phyloP scores from a whole-genome alignment of 1,140 invertebrate genomes.

The Drosophila persimilis region DNA sequence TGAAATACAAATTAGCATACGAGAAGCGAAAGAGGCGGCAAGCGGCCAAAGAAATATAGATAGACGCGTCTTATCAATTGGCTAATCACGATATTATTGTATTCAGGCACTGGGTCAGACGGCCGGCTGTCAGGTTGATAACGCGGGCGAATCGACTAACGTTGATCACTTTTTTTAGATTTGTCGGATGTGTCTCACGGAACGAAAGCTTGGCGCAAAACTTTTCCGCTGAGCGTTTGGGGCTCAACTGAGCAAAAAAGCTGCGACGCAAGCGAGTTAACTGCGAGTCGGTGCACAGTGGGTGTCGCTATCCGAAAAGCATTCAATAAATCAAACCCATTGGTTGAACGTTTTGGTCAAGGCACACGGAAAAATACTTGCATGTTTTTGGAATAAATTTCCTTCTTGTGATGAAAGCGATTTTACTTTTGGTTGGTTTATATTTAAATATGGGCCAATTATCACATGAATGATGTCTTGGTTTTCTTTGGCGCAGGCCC shows the following conservation, averaged over 20 bases:
- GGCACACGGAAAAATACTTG: no score
- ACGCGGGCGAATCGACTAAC: background rate
- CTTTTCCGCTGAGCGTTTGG: conserved; percentile 66
- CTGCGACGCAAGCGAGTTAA: conserved; percentile 31
- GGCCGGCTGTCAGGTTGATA: conserved; percentile 24
- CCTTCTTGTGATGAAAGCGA: background rate
- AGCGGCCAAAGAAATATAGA: conserved; percentile 1
- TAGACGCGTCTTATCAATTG: conserved; percentile 28
- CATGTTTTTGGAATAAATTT: no score
- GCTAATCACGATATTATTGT: conserved; percentile 9
- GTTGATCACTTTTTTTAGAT: conserved; percentile 29
- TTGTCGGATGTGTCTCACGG: conserved; percentile 5
- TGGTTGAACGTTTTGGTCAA: no score
- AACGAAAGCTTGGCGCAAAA: conserved; percentile 40
- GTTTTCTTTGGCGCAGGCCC: background rate
- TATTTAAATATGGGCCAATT: no score
- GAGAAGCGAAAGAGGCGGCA: no score
- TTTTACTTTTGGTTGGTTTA: background rate
- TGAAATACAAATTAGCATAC: conserved; percentile 35
- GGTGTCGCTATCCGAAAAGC: no score
- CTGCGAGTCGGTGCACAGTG: conserved; percentile 2
- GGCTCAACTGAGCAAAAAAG: conserved; percentile 62
- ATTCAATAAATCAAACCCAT: no score
- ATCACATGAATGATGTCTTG: no score
- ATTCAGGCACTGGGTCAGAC: conserved; percentile 6